Conservation (phyloP, 2,888 invertebrate genomes). For the Nephrotoma guestfalica region DNA sequence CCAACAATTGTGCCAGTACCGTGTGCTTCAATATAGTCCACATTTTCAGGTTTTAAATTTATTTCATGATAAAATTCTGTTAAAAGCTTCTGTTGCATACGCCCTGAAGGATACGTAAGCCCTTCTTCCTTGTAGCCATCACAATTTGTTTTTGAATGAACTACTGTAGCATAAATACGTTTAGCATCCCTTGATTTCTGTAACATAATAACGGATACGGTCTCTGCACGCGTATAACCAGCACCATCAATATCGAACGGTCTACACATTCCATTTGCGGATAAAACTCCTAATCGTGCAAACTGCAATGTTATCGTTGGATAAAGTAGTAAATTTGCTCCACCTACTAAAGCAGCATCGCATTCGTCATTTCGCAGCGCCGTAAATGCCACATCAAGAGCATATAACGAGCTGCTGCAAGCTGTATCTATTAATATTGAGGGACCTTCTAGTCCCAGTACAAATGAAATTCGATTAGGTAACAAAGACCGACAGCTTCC, state of each 20-base stretch:
- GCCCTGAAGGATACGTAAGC: slow-evolving; percentile 50
- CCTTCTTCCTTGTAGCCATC: slow-evolving; percentile 62
- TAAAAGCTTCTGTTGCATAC: slow-evolving; percentile 44
- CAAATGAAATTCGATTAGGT: slow-evolving; percentile 79
- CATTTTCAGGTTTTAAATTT: slow-evolving; percentile 47
- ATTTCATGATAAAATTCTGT: slow-evolving; percentile 53
- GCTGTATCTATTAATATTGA: slow-evolving; percentile 84
- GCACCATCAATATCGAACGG: slow-evolving; percentile 75
- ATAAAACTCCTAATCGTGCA: slow-evolving; percentile 59
- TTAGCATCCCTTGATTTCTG: slow-evolving; percentile 56
- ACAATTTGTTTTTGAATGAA: slow-evolving; percentile 68
- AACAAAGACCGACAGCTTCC: slow-evolving; percentile 79
- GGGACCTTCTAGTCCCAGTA: slow-evolving; percentile 76
- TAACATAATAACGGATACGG: slow-evolving; percentile 51
- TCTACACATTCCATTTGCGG: slow-evolving; percentile 75
- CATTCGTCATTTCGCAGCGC: slow-evolving; percentile 66
- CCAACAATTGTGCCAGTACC: slow-evolving; percentile 72
- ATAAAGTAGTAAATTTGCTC: slow-evolving; percentile 71
- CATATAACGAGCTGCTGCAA: slow-evolving; percentile 85
- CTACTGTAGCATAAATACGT: slow-evolving; percentile 49
- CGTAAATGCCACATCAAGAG: slow-evolving; percentile 66
- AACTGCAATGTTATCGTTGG: slow-evolving; percentile 84
- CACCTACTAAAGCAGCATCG: slow-evolving; percentile 81
- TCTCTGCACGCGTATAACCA: slow-evolving; percentile 76
- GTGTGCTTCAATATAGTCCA: slow-evolving; percentile 79